Base-by-base conservation (phyloP, 2,113 vertebrate species). In the Suncus etruscus region DNA sequence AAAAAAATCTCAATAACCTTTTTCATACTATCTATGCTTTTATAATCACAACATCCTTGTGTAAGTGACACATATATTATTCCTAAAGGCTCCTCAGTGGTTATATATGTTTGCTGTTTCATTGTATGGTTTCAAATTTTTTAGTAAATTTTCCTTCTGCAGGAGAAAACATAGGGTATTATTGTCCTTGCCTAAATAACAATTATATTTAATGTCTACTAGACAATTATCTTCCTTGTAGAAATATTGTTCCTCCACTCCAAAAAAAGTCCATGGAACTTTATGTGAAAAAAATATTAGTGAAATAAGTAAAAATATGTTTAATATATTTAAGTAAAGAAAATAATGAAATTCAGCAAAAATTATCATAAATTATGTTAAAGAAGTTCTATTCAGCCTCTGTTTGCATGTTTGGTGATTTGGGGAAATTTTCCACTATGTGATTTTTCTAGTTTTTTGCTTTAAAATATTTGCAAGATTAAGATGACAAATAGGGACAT, bases 321-420 rank as follows among this genome's bases (percentile, higher is more conserved):
- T 39, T 39, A 39, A 5, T 39, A 39, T 39, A 39, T 39, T 39
- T 39, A 39, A 39, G 39, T 39, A 39, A 39, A 39, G 39, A 39
- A 39, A 39, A 39, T 39, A 39, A 39, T 39, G 39, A 39, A 3
- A 39, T 39, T 39, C 39, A 39, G 39, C 39, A 39, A 39, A 39
- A 39, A 48, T 82, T 86, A 51, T n/a, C 12, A 83, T 92, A 90
- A 94, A 93, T 88, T 84, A 50, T 77, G 3, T 81, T 93, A 6
- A 72, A 83, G 50, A 75, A 77, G 32, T 92, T 87, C 76, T 86
- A 16, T 75, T 94, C 0, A 12, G 4, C 31, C 91, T 54, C 61
- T 91, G 11, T 74, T 72, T 80, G 14, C 83, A 32, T 87, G 11
- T 91, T 74, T 70, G 3, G 18, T 5, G 10, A 24, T 15, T 88